Evolutionary conservation across 2,888 invertebrate genomes (phyloP), one percentile per base, ranked within the genome.

Genomic region (Drosophila rellima): DNA sequence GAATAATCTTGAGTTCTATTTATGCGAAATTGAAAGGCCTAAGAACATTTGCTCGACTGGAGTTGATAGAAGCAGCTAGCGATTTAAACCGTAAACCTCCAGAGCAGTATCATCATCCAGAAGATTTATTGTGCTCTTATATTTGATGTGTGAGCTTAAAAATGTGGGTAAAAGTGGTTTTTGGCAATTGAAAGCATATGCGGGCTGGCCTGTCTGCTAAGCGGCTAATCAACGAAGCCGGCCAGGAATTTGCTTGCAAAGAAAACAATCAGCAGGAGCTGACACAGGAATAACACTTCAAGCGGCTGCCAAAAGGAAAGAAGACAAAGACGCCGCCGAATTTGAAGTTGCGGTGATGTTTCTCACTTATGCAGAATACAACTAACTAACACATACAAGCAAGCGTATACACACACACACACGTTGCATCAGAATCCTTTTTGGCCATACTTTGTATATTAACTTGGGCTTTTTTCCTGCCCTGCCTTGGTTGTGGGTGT

Each of bases 101-200:
- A 52, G 82, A 68, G 76, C 66, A 63, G 77, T 79, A 70, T 64
- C 69, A 55, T 61, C 62, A 73, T 31, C 18, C 23, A 13, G 4
- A 23, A 35, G 35, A 56, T 56, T 45, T 15, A 37, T 35, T 26
- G 33, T 23, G 55, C 44, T 15, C 33, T 33, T 17, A 23, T 44
- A 31, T 42, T 31, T 54, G 18, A 11, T 23, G 56, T 52, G 39
- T 47, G 15, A 44, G 45, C 56, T 55, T 70, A 52, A 57, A 66
- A 68, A 78, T 79, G 78, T 85, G 78, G 81, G 76, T 66, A 63
- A 60, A 35, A 15, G 69, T 59, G 68, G 59, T 56, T 54, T 80
- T 86, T 79, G 78, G 73, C 86, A 83, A 86, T 84, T 86, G 83
- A 76, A 82, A 77, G 74, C 78, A 80, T 85, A 88, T 84, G 84